A percentile compares a stretch with the other conserved stretches of the same genome.
Evolutionary conservation across 2,888 invertebrate genomes (phyloP).

Genomic region (Leistus spinibarbis): DNA sequence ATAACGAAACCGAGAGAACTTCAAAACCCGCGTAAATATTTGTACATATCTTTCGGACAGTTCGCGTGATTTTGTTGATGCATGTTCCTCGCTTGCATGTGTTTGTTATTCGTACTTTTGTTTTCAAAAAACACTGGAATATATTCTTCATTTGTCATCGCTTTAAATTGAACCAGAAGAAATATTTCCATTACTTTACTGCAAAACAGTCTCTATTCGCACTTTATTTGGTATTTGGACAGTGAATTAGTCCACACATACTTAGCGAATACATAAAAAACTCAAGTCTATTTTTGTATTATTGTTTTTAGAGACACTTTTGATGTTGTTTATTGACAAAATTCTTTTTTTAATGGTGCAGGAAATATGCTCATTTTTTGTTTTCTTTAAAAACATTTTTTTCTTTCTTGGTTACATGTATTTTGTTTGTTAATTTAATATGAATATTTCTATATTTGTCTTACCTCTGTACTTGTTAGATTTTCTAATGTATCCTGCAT

Average conservation of each 20-base stretch:
- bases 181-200: not conserved
- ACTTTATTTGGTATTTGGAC: not conserved
- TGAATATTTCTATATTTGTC: not conserved
- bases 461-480: slow-evolving; percentile 27
- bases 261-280: not conserved
- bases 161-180: not conserved
- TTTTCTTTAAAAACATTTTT: no score
- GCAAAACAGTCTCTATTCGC: not conserved
- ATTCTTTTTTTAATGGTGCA: no score
- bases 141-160: not conserved
- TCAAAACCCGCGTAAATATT: not conserved
- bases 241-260: not conserved
- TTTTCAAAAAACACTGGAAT: not conserved
- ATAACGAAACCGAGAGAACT: not conserved
- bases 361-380: no score
- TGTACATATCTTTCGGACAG: not conserved
- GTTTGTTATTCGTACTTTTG: not conserved
- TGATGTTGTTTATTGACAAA: no score
- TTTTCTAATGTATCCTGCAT: slow-evolving; percentile 25
- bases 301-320: no score
- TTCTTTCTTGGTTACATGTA: no score
- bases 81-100: not conserved
- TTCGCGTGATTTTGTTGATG: slow-evolving; percentile 11
- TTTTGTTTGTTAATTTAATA: no score
- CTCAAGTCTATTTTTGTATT: not conserved